These are phyloP conservation scores for Reinhardtius hippoglossoides DNA, from an alignment of 2,113 vertebrate genomes.

Conservation along the genomic window DNA sequence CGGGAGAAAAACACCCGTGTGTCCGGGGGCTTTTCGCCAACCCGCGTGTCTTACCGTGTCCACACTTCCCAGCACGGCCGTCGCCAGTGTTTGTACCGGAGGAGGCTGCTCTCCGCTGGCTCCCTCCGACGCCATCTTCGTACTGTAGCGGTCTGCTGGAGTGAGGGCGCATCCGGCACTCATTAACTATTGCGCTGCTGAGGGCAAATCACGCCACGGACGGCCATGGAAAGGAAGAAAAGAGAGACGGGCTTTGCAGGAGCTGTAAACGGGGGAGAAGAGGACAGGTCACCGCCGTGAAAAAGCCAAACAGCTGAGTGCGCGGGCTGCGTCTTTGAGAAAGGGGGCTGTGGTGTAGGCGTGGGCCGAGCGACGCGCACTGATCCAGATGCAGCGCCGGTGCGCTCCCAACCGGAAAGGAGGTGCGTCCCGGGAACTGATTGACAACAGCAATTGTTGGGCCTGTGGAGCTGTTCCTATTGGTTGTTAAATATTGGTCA, in stretches of 20 bases:
- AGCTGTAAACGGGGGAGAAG: background rate
- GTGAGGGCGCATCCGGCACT: conserved; percentile 79
- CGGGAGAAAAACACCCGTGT: background rate
- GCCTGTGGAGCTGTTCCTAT: background rate
- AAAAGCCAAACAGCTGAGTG: background rate
- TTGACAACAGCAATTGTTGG: conserved; percentile 69
- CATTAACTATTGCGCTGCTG: conserved; percentile 80
- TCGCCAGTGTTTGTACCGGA: conserved; percentile 79
- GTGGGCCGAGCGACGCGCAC: conserved; percentile 57
- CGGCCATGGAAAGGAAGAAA: conserved; percentile 15
- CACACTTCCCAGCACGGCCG: conserved; percentile 79
- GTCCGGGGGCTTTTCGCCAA: background rate
- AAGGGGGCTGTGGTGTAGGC: conserved; percentile 41
- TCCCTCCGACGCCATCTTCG: conserved; percentile 88
- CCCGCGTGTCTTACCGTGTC: conserved; percentile 78
- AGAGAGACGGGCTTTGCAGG: background rate
- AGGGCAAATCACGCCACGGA: conserved; percentile 44
- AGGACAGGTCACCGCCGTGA: background rate
- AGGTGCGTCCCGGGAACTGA: conserved; percentile 44
- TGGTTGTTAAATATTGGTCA: background rate
- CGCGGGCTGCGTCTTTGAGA: too few species aligned
- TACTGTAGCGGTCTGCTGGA: conserved; percentile 81
- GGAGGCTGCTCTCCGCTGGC: conserved; percentile 84
- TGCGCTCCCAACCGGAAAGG: conserved; percentile 60
- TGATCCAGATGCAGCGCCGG: conserved; percentile 72